Evolutionary conservation across 2,113 vertebrate genomes (phyloP), one percentile per base, ranked within the genome.

Genomic region (Etheostoma spectabile): DNA sequence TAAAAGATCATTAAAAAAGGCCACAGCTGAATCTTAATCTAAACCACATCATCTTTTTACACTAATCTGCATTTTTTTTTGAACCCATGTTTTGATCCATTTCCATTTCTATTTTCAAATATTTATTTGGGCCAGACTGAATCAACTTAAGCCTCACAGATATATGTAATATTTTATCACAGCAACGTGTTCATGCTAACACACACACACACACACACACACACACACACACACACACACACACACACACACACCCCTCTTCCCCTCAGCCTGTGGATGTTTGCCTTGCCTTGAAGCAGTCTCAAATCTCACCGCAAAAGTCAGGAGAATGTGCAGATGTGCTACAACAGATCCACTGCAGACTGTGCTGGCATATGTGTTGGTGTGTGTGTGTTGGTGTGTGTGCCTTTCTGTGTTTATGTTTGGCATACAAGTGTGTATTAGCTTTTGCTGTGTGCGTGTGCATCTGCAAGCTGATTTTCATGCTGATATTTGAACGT

Each of bases 281-380:
- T 65, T 74, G 74, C 57, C 21, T 72, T 65, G 80, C 83, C 78
- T 80, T 73, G 49, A 83, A 72, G 74, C 63, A 52, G 24, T 82
- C 71, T 83, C 73, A 80, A 14, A 79, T 80, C 83, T 61, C 60
- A 22, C 68, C 51, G 1, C 80, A 84, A 13, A 65, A 84, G 74
- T 79, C 81, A 67, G 80, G 65, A 87, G 74, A 84, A 89, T 85
- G 68, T 88, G 88, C 85, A 85, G 75, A 86, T 86, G 86, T 85
- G 77, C 13, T 18, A 63, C 80, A 59, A 30, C 78, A 84, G 72
- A 87, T 86, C 76, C 51, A 15, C 77, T 73, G 84, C 80, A 83
- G 83, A 61, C 84, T 73, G 73, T 48, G 4, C 56, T 77, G 66
- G 24, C n/a, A n/a, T n/a, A n/a, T n/a, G n/a, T n/a, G n/a, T n/a